Percentiles rank a stretch among this genome's conserved stretches.
Conservation (phyloP, 2,888 invertebrate genomes). For the Aethes cnicana region DNA sequence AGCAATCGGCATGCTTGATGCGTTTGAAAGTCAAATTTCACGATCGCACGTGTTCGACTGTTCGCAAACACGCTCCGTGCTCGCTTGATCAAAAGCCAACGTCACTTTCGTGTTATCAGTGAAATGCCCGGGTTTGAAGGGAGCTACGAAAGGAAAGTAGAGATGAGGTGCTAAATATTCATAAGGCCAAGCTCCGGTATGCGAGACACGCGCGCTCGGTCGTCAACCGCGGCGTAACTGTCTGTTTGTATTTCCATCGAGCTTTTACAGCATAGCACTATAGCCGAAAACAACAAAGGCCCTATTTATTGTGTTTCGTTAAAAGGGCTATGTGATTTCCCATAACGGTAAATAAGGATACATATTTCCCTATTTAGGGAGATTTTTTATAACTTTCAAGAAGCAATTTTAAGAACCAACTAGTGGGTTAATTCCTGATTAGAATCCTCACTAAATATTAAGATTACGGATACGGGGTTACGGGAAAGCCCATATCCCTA, state of each 20-base stretch:
- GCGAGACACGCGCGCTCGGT: conserved; percentile 60
- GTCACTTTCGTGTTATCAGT: conserved; percentile 54
- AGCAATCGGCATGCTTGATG: conserved; percentile 5
- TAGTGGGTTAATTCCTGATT: no score
- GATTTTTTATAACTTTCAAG: no score
- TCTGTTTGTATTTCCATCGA: conserved; percentile 45
- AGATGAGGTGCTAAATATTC: conserved; percentile 64
- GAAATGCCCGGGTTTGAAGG: conserved; percentile 44
- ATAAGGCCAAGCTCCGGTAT: conserved; percentile 64
- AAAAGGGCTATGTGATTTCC: no score
- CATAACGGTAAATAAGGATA: no score
- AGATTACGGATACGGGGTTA: no score
- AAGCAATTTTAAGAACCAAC: no score
- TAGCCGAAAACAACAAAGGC: no score
- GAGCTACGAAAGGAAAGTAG: conserved; percentile 69
- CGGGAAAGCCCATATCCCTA: no score
- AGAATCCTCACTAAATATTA: no score
- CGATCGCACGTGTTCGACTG: conserved; percentile 15
- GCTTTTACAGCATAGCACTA: conserved; percentile 25
- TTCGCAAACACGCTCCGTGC: conserved; percentile 3
- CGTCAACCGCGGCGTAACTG: conserved; percentile 61
- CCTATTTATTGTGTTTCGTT: no score
- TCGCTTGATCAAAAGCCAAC: conserved; percentile 7
- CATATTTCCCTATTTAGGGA: no score
- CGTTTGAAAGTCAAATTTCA: conserved; percentile 25